Conservation (phyloP, 2,797 vertebrate genomes). For the Erithacus rubecula region DNA sequence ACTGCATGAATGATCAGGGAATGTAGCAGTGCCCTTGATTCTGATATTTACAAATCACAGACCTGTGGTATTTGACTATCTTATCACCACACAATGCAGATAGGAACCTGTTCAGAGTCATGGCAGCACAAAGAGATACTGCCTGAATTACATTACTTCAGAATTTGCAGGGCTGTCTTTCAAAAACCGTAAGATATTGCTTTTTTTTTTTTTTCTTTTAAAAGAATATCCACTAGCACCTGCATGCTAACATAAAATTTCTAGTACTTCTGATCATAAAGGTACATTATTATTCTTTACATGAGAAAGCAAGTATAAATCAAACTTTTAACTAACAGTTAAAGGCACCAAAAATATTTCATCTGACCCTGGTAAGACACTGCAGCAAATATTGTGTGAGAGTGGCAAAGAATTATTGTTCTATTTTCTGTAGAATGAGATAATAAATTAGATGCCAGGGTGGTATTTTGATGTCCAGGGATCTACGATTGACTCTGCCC, state of each 20-base stretch:
- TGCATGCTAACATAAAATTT: background rate
- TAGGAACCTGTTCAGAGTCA: background rate
- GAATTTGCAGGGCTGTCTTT: background rate
- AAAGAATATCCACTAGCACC: background rate
- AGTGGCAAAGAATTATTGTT: background rate
- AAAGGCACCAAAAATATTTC: background rate
- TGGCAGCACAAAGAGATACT: background rate
- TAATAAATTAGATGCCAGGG: background rate
- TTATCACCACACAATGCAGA: background rate
- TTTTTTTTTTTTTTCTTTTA: background rate
- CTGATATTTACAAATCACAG: slow-evolving; percentile 44
- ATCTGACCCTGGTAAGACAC: background rate
- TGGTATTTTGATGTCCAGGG: background rate
- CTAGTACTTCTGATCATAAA: background rate
- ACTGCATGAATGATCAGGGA: background rate
- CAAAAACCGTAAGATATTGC: background rate
- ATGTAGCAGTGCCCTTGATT: slow-evolving; percentile 22
- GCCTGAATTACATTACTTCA: background rate
- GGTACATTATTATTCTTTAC: background rate
- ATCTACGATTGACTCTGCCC: background rate
- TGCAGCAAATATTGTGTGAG: background rate
- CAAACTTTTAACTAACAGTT: background rate
- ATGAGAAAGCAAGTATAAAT: background rate
- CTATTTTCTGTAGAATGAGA: background rate
- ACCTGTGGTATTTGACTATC: slow-evolving; percentile 2